Percentiles rank a stretch among this genome's conserved stretches.
Conservation (phyloP, 2,113 vertebrate genomes). For the Hemicordylus capensis region DNA sequence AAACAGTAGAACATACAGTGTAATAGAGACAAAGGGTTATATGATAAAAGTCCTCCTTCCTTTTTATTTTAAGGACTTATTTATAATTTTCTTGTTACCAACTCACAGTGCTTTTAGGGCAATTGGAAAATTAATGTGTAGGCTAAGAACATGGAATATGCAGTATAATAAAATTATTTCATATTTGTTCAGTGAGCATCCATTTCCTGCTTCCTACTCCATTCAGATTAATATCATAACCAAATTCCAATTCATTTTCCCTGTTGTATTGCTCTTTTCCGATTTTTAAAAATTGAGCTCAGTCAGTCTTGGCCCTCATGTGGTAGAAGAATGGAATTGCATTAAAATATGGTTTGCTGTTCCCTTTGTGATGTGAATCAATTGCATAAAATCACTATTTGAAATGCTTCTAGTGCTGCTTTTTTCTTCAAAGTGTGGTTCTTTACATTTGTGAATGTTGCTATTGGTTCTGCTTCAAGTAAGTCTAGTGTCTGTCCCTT, state of each 20-base stretch:
- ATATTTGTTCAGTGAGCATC: background rate
- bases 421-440: constrained; percentile 49
- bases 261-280: background rate
- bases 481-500: constrained; percentile 96
- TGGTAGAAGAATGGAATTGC: constrained; percentile 64
- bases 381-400: constrained; percentile 40
- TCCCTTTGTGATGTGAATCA: constrained; percentile 43
- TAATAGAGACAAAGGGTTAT: background rate
- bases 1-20: background rate
- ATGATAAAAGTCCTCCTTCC: constrained; percentile 33
- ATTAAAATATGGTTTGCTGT: background rate
- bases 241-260: constrained; percentile 36
- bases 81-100: background rate
- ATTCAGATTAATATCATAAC: constrained; percentile 16
- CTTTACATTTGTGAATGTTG: constrained; percentile 72
- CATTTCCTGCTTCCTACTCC: background rate
- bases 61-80: constrained; percentile 29
- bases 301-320: constrained; percentile 57
- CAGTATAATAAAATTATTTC: background rate
- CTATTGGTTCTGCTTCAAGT: constrained; percentile 88
- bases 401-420: background rate
- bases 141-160: background rate
- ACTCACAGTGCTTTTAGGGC: constrained; percentile 2
- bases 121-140: background rate
- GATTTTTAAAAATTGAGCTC: background rate